phyloP scores from a whole-genome alignment of 2,888 invertebrate species.

The Trachelus stipa region DNA sequence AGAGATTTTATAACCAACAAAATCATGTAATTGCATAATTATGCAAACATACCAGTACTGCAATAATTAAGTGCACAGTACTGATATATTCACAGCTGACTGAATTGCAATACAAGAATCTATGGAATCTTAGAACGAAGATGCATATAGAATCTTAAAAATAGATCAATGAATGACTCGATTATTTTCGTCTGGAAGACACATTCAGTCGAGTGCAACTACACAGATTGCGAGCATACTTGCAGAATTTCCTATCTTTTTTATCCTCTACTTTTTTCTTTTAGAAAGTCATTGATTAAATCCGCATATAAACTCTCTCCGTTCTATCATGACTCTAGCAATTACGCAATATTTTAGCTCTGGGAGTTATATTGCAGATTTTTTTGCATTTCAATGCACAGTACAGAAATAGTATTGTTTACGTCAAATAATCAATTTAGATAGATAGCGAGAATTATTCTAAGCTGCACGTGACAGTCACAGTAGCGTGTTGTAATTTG shows the following conservation, averaged over 20 bases:
- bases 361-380: background rate
- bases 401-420: background rate
- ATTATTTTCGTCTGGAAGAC: conserved; percentile 37
- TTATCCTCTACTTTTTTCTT: background rate
- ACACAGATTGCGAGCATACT: background rate
- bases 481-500: conserved; percentile 29
- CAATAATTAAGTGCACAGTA: background rate
- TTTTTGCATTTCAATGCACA: background rate
- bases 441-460: background rate
- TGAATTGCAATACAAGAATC: background rate
- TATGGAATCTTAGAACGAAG: background rate
- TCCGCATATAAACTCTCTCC: background rate
- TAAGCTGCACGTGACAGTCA: background rate
- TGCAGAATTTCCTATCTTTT: background rate
- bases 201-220: conserved; percentile 3
- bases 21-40: background rate
- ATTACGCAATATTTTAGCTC: background rate
- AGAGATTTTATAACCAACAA: background rate
- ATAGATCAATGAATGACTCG: conserved; percentile 36
- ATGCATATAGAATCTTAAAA: background rate
- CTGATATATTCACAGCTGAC: background rate
- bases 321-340: background rate
- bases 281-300: background rate
- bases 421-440: background rate
- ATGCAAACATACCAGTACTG: background rate